Conservation (phyloP, 2,113 vertebrate species). For the Hemibagrus wyckioides region DNA sequence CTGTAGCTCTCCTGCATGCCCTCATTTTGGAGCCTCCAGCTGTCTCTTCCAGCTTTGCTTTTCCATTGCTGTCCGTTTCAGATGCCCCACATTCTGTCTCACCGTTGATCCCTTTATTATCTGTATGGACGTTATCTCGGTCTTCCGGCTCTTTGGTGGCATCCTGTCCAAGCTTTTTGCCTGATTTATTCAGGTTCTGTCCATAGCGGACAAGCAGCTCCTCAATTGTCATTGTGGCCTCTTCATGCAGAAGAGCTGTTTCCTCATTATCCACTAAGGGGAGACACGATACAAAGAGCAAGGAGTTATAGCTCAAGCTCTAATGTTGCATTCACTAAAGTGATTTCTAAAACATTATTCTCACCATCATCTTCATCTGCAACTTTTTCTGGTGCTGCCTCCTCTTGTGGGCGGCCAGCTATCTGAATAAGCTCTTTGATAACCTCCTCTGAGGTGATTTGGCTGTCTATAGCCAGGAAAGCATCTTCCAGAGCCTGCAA, state of each 20-base stretch:
- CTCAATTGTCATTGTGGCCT: slow-evolving; percentile 98
- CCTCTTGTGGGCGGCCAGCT: slow-evolving; percentile 86
- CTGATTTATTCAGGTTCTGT: slow-evolving; percentile 85
- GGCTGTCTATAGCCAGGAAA: slow-evolving; percentile 91
- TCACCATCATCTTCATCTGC: slow-evolving; percentile 97
- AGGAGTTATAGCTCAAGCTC: neutral
- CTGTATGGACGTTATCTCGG: slow-evolving; percentile 49
- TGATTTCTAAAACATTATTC: slow-evolving; percentile 31
- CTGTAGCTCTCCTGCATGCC: slow-evolving; percentile 65
- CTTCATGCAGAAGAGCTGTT: slow-evolving; percentile 92
- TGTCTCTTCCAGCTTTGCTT: slow-evolving; percentile 61
- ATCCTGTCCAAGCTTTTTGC: slow-evolving; percentile 61
- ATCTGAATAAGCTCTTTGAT: slow-evolving; percentile 95
- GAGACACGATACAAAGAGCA: neutral
- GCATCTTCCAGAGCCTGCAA: slow-evolving; percentile 92
- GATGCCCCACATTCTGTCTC: slow-evolving; percentile 76
- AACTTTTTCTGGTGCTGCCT: slow-evolving; percentile 86
- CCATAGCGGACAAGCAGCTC: slow-evolving; percentile 93
- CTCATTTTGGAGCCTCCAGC: slow-evolving; percentile 64
- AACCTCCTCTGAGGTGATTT: slow-evolving; percentile 91
- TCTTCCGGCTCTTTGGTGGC: slow-evolving; percentile 60
- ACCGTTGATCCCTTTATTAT: slow-evolving; percentile 85
- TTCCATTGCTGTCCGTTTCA: slow-evolving; percentile 70
- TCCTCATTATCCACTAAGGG: slow-evolving; percentile 95
- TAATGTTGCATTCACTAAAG: neutral